These are phyloP conservation scores for Salvator merianae DNA, from an alignment of 2,113 vertebrate species.

Conservation along the genomic window DNA sequence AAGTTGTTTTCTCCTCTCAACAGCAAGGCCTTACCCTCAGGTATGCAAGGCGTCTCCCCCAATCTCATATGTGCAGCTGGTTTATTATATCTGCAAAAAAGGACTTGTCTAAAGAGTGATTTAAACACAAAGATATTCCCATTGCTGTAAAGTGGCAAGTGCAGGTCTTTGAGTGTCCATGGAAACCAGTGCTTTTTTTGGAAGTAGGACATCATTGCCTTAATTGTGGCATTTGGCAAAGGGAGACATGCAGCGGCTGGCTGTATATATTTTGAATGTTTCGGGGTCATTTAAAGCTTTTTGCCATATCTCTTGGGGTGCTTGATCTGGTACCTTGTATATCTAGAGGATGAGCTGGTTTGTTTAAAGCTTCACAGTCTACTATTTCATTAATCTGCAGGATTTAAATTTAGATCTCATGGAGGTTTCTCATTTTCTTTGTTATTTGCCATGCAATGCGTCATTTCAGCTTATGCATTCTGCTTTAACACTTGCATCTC, in stretches of 20 bases:
- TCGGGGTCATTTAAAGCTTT: not conserved
- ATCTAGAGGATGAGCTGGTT: not conserved
- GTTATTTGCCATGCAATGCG: not conserved
- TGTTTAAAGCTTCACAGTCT: not conserved
- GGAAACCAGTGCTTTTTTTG: too few species aligned
- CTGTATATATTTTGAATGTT: not conserved
- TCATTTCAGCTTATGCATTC: not conserved
- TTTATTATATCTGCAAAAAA: too few species aligned
- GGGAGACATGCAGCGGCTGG: not conserved
- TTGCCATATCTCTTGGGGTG: not conserved
- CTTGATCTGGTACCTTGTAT: not conserved
- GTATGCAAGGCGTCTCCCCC: too few species aligned
- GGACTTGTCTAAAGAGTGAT: too few species aligned
- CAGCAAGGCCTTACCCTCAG: too few species aligned
- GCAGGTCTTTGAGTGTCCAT: too few species aligned
- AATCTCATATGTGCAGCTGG: too few species aligned
- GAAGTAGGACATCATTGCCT: too few species aligned
- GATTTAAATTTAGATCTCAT: not conserved
- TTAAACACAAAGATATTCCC: too few species aligned
- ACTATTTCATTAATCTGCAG: not conserved
- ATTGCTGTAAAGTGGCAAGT: too few species aligned
- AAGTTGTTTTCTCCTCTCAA: too few species aligned
- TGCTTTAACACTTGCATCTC: not conserved
- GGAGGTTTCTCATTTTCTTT: not conserved
- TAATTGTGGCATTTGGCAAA: not conserved